Evolutionary conservation across 2,888 invertebrate genomes (phyloP).

Genomic region (Drosophila tanythrix): DNA sequence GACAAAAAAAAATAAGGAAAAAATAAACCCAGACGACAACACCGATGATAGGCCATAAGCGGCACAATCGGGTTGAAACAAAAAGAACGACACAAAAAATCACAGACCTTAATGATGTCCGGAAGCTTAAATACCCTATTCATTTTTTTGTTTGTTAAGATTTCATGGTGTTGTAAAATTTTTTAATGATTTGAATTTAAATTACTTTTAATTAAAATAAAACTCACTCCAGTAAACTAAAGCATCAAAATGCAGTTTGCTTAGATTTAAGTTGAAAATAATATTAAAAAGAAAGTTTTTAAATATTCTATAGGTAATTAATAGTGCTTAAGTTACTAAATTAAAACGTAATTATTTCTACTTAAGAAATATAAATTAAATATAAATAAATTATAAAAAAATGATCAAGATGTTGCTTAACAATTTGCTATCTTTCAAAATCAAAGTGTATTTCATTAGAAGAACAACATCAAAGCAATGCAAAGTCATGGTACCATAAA

Average conservation of each 20-base stretch:
- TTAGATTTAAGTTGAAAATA: neutral
- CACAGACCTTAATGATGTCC: neutral
- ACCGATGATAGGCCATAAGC: slow-evolving; percentile 41
- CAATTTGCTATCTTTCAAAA: neutral
- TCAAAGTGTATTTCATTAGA: neutral
- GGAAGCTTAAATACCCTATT: slow-evolving; percentile 23
- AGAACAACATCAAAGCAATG: neutral
- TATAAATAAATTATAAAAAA: neutral
- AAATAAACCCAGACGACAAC: slow-evolving; percentile 12
- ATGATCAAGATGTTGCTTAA: neutral
- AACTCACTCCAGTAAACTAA: neutral
- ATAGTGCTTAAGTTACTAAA: neutral
- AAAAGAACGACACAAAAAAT: slow-evolving; percentile 25
- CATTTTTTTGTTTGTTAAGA: neutral
- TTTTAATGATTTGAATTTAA: neutral
- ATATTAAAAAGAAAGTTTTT: neutral
- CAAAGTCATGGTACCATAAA: neutral
- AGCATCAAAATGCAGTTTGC: neutral
- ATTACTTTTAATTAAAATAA: neutral
- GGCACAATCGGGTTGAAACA: slow-evolving; percentile 23
- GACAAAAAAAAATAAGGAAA: neutral
- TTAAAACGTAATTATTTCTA: neutral
- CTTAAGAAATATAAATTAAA: neutral
- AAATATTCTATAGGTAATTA: neutral
- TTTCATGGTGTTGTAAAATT: neutral